phyloP scores from a whole-genome alignment of 2,888 invertebrate genomes.

The Argyresthia albistria region DNA sequence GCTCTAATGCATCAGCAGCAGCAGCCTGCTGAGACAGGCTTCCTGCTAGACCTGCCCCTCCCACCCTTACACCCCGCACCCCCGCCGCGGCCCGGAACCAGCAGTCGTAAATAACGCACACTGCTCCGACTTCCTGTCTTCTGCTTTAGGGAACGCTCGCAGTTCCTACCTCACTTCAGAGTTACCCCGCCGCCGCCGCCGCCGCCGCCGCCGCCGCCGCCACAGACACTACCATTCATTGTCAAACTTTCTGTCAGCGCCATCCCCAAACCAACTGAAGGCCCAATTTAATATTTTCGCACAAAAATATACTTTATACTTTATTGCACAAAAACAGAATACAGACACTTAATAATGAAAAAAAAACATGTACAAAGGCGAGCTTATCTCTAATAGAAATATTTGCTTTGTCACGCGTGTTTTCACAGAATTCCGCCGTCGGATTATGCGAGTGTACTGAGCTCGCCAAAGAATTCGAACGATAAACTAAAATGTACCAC shows the following conservation, averaged over 20 bases:
- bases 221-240: constrained; percentile 22
- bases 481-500: not conserved
- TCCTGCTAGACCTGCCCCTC: constrained; percentile 21
- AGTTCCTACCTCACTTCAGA: constrained; percentile 21
- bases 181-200: constrained; percentile 22
- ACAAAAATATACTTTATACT: too few species aligned
- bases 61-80: constrained; percentile 37
- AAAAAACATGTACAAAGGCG: too few species aligned
- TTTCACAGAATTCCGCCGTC: constrained; percentile 13
- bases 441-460: not conserved
- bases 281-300: constrained; percentile 3
- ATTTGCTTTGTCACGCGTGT: constrained; percentile 16
- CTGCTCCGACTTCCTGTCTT: constrained; percentile 53
- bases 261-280: not conserved
- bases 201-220: too few species aligned
- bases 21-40: constrained; percentile 33
- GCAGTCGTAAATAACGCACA: constrained; percentile 58
- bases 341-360: too few species aligned
- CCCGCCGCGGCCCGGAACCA: constrained; percentile 42
- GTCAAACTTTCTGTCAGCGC: constrained; percentile 18
- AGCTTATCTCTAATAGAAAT: constrained; percentile 15
- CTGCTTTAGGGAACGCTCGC: constrained; percentile 27
- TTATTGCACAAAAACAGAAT: too few species aligned
- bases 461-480: not conserved
- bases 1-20: constrained; percentile 24